phyloP scores from a whole-genome alignment of 2,888 invertebrate genomes.

The Oasisia sp. region DNA sequence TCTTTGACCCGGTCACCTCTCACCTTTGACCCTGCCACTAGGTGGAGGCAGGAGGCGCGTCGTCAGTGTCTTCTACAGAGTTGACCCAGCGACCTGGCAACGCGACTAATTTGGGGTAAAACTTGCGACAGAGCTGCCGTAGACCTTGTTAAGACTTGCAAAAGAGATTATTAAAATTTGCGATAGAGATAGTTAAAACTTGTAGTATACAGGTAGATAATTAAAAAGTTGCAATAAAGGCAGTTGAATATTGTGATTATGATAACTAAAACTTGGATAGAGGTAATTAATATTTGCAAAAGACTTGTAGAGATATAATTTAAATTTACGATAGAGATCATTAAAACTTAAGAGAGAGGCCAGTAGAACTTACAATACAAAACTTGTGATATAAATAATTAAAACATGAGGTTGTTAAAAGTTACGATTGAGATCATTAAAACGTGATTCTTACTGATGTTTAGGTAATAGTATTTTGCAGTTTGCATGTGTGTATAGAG shows the following conservation, averaged over 20 bases:
- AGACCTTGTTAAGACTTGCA: background rate
- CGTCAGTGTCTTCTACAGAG: background rate
- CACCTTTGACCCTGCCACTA: slow-evolving; percentile 12
- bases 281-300: no score
- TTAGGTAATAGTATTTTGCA: background rate
- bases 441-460: no score
- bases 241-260: no score
- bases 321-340: no score
- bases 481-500: background rate
- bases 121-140: background rate
- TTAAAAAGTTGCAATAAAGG: no score
- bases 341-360: background rate
- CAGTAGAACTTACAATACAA: no score
- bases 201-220: no score
- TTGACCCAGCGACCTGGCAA: background rate
- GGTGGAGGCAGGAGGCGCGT: background rate
- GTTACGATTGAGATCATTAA: background rate
- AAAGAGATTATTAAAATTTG: background rate
- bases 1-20: background rate
- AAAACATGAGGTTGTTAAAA: background rate
- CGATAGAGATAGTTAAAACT: no score
- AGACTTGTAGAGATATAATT: no score
- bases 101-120: background rate
- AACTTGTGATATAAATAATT: no score
- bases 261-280: no score